Evolutionary conservation across 2,113 vertebrate species (phyloP), one percentile per base, ranked within the genome.

Genomic region (Anguilla japonica): DNA sequence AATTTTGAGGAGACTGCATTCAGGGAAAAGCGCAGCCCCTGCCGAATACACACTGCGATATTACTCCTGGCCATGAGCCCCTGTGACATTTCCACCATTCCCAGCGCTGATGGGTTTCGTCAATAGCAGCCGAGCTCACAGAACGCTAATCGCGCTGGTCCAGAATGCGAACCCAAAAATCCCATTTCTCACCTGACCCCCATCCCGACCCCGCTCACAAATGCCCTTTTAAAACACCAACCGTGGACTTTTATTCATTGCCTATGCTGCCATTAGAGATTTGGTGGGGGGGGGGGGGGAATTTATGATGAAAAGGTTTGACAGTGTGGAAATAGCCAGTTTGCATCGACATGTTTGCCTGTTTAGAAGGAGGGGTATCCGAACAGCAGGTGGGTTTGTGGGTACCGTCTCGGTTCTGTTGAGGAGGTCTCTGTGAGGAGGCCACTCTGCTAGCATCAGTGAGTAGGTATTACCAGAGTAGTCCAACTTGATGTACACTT

Each of bases 401-500:
- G 79, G 14, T 0, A 15, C 79, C 14, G 15, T 41, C 34, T 22
- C 79, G 8, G 39, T 26, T 40, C 75, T 15, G 75, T 0, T 60
- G 26, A 71, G n/a, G 9, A 34, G 9, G 0, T 34, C 2, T 41
- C 5, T 41, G 6, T 81, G 92, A 91, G 91, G 93, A 87, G 86
- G 91, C 92, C 93, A 93, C 93, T 95, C 94, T 95, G 94, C 91
- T 93, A 93, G 92, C 95, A 94, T 94, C 94, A 95, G 95, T 95
- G 18, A 20, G 95, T 95, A 95, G 95, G 89, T 89, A 89, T 46
- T 34, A 79, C 89, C 93, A 92, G 90, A 95, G 95, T 95, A 96
- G 95, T 95, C 34, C 94, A 95, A 95, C 84, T 95, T 94, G 94
- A 93, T 95, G 94, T 96, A 96, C 95, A 95, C 92, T 85, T 92